Evolutionary conservation across 2,888 invertebrate genomes (phyloP).

Genomic region (Tenodera sinensis): DNA sequence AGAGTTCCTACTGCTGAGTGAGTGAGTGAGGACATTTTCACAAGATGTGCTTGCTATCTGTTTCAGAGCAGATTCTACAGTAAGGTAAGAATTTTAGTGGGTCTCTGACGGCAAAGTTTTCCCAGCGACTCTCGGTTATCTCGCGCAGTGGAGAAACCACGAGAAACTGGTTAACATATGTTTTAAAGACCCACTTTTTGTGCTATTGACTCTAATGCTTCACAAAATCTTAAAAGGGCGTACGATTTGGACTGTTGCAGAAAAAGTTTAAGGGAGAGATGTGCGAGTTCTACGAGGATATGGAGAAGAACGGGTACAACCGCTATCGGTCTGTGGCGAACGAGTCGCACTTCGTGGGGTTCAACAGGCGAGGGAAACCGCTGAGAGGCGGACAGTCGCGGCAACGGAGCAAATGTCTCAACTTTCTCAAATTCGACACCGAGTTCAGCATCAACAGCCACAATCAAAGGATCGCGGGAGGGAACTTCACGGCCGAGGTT

Average conservation of each 20-base stretch:
- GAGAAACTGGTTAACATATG: too few relatives aligned
- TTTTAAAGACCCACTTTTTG: too few relatives aligned
- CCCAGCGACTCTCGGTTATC: too few relatives aligned
- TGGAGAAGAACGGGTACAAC: conserved; percentile 59
- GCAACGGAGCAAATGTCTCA: conserved; percentile 51
- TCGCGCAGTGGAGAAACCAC: too few relatives aligned
- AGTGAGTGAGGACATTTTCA: too few relatives aligned
- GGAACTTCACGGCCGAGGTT: conserved; percentile 25
- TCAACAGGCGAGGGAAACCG: conserved; percentile 58
- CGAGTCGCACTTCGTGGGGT: conserved; percentile 57
- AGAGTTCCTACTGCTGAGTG: too few relatives aligned
- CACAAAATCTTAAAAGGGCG: not conserved
- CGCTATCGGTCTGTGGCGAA: conserved; percentile 60
- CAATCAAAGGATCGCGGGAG: conserved; percentile 53
- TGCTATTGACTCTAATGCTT: too few relatives aligned
- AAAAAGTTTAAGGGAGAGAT: conserved; percentile 57
- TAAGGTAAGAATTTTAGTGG: too few relatives aligned
- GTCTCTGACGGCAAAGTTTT: too few relatives aligned
- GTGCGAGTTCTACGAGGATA: conserved; percentile 62
- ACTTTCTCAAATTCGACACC: conserved; percentile 60
- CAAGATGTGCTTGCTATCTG: too few relatives aligned
- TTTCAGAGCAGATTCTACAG: too few relatives aligned
- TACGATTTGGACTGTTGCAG: conserved; percentile 40
- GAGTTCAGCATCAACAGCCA: conserved; percentile 60
- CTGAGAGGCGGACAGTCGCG: conserved; percentile 43